A percentile compares a stretch with the other conserved stretches of the same genome.
These are phyloP conservation scores for Drosophila conformis DNA, from an alignment of 2,888 invertebrate genomes.

Conservation along the genomic window DNA sequence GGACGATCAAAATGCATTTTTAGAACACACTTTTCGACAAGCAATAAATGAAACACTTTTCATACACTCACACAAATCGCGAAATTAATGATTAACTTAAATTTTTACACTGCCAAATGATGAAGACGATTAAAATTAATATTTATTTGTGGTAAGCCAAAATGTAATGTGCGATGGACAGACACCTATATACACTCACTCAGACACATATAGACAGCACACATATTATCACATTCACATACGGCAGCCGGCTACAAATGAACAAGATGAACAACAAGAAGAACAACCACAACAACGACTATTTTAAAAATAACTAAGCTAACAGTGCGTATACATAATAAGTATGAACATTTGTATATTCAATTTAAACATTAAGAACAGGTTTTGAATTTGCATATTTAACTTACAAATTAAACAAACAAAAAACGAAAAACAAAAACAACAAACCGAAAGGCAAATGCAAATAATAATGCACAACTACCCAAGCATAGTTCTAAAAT, in stretches of 20 bases:
- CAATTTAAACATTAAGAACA: conserved; percentile 71
- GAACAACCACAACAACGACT: conserved; percentile 77
- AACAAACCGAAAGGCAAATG: conserved; percentile 45
- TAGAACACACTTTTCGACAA: conserved; percentile 51
- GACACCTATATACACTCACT: conserved; percentile 22
- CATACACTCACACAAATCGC: conserved; percentile 38
- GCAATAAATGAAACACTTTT: conserved; percentile 62
- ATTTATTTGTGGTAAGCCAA: conserved; percentile 70
- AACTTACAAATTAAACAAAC: conserved; percentile 49
- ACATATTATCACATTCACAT: conserved; percentile 39
- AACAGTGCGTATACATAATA: conserved; percentile 72
- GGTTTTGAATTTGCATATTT: conserved; percentile 78
- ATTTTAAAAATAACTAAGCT: conserved; percentile 77
- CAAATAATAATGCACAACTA: conserved; percentile 75
- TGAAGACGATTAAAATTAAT: conserved; percentile 47
- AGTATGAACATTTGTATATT: conserved; percentile 74
- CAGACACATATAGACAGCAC: conserved; percentile 20
- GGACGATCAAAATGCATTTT: conserved; percentile 43
- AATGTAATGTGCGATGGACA: conserved; percentile 47
- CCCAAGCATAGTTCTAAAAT: conserved; percentile 59
- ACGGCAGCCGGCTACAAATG: conserved; percentile 57
- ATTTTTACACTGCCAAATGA: conserved; percentile 81
- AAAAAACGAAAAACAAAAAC: conserved; percentile 25
- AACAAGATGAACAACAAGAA: conserved; percentile 55
- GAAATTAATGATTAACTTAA: conserved; percentile 55